Conservation (phyloP, 1,140 invertebrate genomes). For the Heliothis subflexa region DNA sequence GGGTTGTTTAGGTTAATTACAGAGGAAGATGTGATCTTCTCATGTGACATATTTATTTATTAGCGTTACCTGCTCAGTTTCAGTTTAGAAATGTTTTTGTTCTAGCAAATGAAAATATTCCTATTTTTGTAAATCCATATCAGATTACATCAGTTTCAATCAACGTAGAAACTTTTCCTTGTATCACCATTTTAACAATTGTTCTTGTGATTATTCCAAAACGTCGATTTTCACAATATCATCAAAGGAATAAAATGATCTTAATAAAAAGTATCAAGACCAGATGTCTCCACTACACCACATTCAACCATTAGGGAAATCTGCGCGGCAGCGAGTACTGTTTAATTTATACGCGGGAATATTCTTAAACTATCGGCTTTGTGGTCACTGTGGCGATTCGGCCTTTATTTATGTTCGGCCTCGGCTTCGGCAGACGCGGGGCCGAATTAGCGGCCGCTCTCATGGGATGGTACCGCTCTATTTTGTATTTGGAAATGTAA, state of each 20-base stretch:
- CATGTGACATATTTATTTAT: conserved; percentile 39
- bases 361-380: conserved; percentile 85
- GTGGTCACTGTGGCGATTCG: conserved; percentile 73
- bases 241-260: no score
- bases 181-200: no score
- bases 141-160: no score
- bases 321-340: conserved; percentile 75
- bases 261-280: conserved; percentile 59
- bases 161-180: no score
- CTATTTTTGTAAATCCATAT: no score
- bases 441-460: conserved; percentile 62
- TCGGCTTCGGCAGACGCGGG: conserved; percentile 47
- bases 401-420: conserved; percentile 71
- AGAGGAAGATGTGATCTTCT: no score
- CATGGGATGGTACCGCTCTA: conserved; percentile 54
- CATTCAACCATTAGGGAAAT: conserved; percentile 83
- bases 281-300: conserved; percentile 33
- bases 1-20: no score
- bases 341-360: conserved; percentile 84
- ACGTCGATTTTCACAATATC: no score
- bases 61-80: no score
- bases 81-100: no score
- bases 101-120: no score
- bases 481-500: conserved; percentile 39
- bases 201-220: no score